Base-by-base conservation (phyloP, 1,140 invertebrate species). In the Asobara japonica region DNA sequence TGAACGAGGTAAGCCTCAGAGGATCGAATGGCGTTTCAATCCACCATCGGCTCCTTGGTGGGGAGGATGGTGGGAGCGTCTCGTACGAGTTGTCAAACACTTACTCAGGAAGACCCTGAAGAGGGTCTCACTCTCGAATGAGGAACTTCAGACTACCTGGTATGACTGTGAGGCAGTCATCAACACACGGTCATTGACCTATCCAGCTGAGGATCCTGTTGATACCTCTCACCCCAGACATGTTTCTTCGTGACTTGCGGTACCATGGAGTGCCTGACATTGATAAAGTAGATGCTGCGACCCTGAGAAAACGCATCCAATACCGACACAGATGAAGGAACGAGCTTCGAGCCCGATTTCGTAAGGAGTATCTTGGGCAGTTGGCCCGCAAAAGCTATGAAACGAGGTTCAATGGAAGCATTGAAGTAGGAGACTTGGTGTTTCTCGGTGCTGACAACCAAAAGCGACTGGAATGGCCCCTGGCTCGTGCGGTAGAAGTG, bases 11-110 rank as follows among this genome's bases (percentile, higher is more conserved):
- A 18, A 71, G 3, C 74, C 61, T 0, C 30, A 74, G 65, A 56
- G 75, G 51, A 88, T 86, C 27, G 45, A 78, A n/a, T 86, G 84
- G 82, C 77, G 78, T 18, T 87, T 88, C 74, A 86, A 84, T 75
- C 84, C 85, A 3, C 82, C 86, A n/a, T 72, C 77, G 7, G 80
- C 84, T 11, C 45, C 85, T 2, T 86, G 83, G 83, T 85, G 83
- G 82, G 81, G 80, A 33, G 82, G 80, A 64, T 83, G 73, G 73
- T 85, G 82, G 81, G 82, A 86, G 66, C 65, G 86, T 10, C 33
- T 86, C 2, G 76, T 86, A 13, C 72, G 82, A 36, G 13, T 77
- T 0, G 29, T 80, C 5, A 83, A 83, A 72, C 13, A 38, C n/a
- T 72, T 79, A 10, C 70, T 83, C 20, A 31, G 76, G n/a, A 77